Evolutionary conservation across 1,140 invertebrate genomes (phyloP), one percentile per base, ranked within the genome.

Genomic region (Thaumatotibia leucotreta): DNA sequence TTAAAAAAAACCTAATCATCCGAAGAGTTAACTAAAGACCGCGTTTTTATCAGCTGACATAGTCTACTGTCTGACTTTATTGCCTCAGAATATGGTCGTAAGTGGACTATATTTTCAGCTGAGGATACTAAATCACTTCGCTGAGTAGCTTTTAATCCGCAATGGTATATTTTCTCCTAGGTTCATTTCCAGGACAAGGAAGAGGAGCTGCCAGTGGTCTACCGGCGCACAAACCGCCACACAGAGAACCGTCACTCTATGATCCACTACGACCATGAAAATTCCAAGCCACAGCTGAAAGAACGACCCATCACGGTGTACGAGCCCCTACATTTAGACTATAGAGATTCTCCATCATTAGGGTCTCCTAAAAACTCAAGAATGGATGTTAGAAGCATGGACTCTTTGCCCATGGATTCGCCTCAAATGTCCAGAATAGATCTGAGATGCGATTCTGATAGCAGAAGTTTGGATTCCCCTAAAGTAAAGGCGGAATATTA

Each of bases 321-420:
- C 65, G 86, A 90, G 58, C 86, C 86, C 0, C 61, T 89, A 17
- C 87, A 88, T 31, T 67, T 87, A 29, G 84, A 89, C 62, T 90
- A 88, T 61, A 75, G 86, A 66, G 86, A 89, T 33, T 90, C 86
- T 1, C 86, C 86, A 22, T 84, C 78, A 27, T 76, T 91, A 64
- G 83, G 85, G 0, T 91, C 88, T 0, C 88, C 88, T 1, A 89
- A 90, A 71, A 88, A 77, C 1, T 89, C 83, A 0, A 89, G 83
- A 69, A 84, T 80, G 49, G 86, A 87, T 65, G 50, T 85, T 39
- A 81, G 78, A 61, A 93, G 92, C 70, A 90, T 84, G 89, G 93
- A 91, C 81, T 93, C 84, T 72, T 86, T 86, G 63, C 91, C 79
- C 14, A 93, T 84, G 89, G 92, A 84, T 70, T 92, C 88, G 71